phyloP scores from a whole-genome alignment of 1,140 invertebrate species.

The Rhyacophila brunnea region DNA sequence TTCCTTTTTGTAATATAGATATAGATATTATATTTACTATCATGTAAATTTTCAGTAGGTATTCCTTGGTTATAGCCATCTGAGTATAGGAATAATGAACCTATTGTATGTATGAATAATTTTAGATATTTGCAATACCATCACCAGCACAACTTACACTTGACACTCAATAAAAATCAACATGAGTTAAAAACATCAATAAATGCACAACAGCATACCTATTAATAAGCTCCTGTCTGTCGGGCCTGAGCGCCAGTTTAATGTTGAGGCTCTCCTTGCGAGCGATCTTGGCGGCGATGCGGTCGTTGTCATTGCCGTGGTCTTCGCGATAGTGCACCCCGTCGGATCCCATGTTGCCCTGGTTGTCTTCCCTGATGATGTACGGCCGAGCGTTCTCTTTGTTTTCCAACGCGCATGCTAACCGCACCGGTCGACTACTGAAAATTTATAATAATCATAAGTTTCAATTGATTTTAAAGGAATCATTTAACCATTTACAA shows the following conservation, averaged over 20 bases:
- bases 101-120: no score
- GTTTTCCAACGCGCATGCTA: constrained; percentile 76
- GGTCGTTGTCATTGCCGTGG: constrained; percentile 53
- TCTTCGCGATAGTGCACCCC: constrained; percentile 76
- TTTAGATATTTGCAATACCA: no score
- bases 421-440: constrained; percentile 75
- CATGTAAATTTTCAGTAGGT: no score
- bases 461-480: no score
- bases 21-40: no score
- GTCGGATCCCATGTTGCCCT: constrained; percentile 66
- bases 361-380: constrained; percentile 65
- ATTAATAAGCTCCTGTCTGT: constrained; percentile 93
- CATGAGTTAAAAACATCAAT: not conserved
- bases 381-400: constrained; percentile 83
- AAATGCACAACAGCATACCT: constrained; percentile 39
- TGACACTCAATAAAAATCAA: constrained; percentile 1
- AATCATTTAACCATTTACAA: no score
- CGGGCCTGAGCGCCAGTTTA: constrained; percentile 88
- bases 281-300: constrained; percentile 86
- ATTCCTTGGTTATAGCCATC: no score
- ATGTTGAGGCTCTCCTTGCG: constrained; percentile 94
- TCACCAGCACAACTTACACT: no score
- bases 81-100: no score
- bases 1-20: no score
- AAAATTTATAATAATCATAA: constrained; percentile 30